Percentiles rank a stretch among this genome's conserved stretches.
These are phyloP conservation scores for Lycocerus yunnanus DNA, from an alignment of 2,888 invertebrate species.

Conservation along the genomic window DNA sequence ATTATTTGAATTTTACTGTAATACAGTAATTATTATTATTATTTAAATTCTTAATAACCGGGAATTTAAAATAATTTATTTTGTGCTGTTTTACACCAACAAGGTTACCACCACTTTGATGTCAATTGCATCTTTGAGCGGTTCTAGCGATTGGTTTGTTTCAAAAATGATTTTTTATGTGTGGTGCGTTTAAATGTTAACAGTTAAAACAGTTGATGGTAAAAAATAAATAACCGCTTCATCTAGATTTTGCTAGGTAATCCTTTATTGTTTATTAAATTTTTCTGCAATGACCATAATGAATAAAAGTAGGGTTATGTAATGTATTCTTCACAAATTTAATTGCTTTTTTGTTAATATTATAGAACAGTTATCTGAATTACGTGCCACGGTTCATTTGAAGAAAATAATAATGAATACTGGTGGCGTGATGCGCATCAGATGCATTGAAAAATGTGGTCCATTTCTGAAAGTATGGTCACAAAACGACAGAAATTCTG, in stretches of 20 bases:
- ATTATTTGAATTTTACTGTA: too few species aligned
- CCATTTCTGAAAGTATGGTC: conserved; percentile 74
- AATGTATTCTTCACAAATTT: not conserved
- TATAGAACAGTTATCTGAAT: not conserved
- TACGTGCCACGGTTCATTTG: not conserved
- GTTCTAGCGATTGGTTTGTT: not conserved
- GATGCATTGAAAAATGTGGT: conserved; percentile 62
- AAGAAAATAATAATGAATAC: not conserved
- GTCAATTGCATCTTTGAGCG: not conserved
- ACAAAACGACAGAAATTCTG: conserved; percentile 65
- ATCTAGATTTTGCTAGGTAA: not conserved
- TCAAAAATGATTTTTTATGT: not conserved
- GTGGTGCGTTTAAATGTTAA: not conserved
- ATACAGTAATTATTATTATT: too few species aligned
- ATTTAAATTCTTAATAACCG: too few species aligned
- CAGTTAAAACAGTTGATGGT: not conserved
- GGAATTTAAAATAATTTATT: too few species aligned
- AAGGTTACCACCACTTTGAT: not conserved
- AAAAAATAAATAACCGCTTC: not conserved
- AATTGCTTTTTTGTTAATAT: not conserved
- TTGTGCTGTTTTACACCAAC: not conserved
- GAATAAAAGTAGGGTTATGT: not conserved
- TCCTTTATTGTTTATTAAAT: not conserved
- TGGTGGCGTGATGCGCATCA: not conserved
- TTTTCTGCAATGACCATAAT: not conserved